Percentiles rank a stretch among this genome's conserved stretches.
Evolutionary conservation across 1,140 invertebrate species (phyloP).

Genomic region (Dryas iulia): DNA sequence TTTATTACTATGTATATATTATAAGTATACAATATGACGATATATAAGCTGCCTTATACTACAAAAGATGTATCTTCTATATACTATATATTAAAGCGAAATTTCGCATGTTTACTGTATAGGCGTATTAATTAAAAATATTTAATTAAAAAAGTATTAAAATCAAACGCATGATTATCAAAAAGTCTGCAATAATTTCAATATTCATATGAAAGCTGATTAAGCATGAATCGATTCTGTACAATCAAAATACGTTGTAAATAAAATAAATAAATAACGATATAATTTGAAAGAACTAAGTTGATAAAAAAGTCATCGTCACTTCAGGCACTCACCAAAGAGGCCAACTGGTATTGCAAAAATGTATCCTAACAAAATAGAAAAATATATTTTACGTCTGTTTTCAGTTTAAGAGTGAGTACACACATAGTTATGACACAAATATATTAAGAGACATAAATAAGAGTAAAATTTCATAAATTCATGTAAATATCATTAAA

Average conservation of each 20-base stretch:
- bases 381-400: slow-evolving; percentile 60
- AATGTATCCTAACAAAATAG: slow-evolving; percentile 74
- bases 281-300: slow-evolving; percentile 38
- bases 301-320: slow-evolving; percentile 24
- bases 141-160: background rate
- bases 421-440: background rate
- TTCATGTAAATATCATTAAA: too few species aligned
- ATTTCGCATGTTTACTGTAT: background rate
- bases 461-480: background rate
- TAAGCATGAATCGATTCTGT: slow-evolving; percentile 42
- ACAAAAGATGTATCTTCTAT: slow-evolving; percentile 18
- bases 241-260: slow-evolving; percentile 31
- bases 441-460: background rate
- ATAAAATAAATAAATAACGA: slow-evolving; percentile 24
- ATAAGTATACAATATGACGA: slow-evolving; percentile 1
- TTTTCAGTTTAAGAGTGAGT: slow-evolving; percentile 3
- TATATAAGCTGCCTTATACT: slow-evolving; percentile 32
- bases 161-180: background rate
- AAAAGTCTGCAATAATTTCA: background rate
- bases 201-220: slow-evolving; percentile 46
- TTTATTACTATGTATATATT: background rate
- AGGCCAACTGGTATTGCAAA: slow-evolving; percentile 77
- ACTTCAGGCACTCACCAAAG: slow-evolving; percentile 69
- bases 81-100: background rate
- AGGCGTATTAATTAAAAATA: background rate